phyloP scores from a whole-genome alignment of 2,113 vertebrate genomes.

The Aegithalos caudatus region DNA sequence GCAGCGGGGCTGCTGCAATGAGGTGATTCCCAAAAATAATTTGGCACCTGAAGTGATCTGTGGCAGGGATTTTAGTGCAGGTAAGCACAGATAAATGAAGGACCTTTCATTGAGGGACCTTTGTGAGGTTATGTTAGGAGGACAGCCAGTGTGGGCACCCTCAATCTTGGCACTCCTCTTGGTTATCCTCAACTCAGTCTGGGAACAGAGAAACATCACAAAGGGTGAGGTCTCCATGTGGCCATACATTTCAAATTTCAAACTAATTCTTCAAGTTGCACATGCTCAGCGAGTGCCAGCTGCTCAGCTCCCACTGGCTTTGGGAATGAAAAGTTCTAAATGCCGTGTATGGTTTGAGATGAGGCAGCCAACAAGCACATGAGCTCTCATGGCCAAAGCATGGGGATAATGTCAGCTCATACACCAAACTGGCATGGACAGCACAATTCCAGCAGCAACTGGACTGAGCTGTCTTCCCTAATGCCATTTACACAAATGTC shows the following conservation, averaged over 20 bases:
- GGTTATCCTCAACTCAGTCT: background rate
- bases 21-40: background rate
- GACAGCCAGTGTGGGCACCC: background rate
- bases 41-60: background rate
- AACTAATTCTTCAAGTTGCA: background rate
- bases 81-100: background rate
- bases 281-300: background rate
- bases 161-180: background rate
- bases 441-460: background rate
- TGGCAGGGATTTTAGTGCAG: background rate
- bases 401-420: background rate
- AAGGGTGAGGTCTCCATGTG: background rate
- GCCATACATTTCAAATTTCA: background rate
- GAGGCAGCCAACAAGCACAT: fast-evolving
- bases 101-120: background rate
- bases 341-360: fast-evolving
- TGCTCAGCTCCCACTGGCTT: background rate
- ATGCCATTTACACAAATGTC: background rate
- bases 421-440: background rate
- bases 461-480: background rate
- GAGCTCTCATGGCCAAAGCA: background rate
- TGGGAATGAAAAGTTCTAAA: background rate
- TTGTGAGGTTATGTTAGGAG: background rate
- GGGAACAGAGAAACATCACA: background rate
- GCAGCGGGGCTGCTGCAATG: background rate